phyloP scores from a whole-genome alignment of 2,888 invertebrate genomes.

The Leptogaster cylindrica region DNA sequence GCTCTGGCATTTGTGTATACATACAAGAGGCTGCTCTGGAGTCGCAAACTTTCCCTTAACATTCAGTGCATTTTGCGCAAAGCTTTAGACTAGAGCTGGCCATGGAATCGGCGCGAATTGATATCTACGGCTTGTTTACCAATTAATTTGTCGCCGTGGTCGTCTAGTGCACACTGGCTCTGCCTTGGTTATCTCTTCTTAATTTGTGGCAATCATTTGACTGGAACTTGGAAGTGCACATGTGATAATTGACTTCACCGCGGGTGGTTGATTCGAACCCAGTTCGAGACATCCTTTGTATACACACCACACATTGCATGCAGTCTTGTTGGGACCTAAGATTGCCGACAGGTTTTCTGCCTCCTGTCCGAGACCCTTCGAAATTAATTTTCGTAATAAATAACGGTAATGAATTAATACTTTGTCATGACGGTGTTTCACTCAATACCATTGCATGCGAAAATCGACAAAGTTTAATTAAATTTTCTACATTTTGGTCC shows the following conservation, averaged over 20 bases:
- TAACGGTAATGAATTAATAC: no score
- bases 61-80: background rate
- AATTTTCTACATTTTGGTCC: no score
- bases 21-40: conserved; percentile 1
- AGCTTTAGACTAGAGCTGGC: background rate
- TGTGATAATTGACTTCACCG: conserved; percentile 43
- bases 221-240: conserved; percentile 40
- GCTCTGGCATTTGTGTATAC: background rate
- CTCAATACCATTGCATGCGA: no score
- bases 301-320: no score
- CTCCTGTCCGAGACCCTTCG: no score
- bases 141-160: conserved; percentile 41
- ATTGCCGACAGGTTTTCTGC: no score
- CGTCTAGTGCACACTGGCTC: background rate
- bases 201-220: conserved; percentile 42
- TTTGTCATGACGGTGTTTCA: no score
- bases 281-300: no score
- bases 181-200: conserved; percentile 32
- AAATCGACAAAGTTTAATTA: no score
- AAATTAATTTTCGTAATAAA: no score
- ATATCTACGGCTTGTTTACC: conserved; percentile 33
- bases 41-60: background rate
- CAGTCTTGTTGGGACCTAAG: no score
- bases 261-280: conserved; percentile 42
- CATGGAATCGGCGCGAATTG: conserved; percentile 26